These are phyloP conservation scores for Triplophysa rosa DNA, from an alignment of 2,113 vertebrate species.

Conservation along the genomic window DNA sequence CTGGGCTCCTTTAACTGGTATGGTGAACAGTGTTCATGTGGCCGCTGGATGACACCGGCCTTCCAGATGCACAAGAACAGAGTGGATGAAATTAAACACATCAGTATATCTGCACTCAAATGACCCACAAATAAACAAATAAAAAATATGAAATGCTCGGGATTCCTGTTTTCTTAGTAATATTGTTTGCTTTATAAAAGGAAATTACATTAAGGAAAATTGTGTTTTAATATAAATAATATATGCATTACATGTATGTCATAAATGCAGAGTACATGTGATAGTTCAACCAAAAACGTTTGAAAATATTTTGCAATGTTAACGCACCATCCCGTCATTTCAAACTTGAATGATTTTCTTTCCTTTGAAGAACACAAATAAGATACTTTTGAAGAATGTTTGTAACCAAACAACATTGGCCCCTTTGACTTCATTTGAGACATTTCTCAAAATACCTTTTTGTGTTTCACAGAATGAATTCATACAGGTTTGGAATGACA, in stretches of 20 bases:
- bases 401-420: too few relatives aligned
- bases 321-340: too few relatives aligned
- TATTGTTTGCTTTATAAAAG: background rate
- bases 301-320: too few relatives aligned
- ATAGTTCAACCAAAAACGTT: too few relatives aligned
- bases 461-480: too few relatives aligned
- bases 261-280: background rate
- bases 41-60: constrained; percentile 89
- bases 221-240: background rate
- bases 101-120: constrained; percentile 63
- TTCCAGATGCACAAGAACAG: constrained; percentile 93
- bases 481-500: too few relatives aligned
- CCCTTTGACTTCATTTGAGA: too few relatives aligned
- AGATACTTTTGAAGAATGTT: too few relatives aligned
- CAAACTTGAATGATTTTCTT: too few relatives aligned
- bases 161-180: background rate
- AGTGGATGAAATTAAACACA: constrained; percentile 83
- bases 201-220: too few relatives aligned
- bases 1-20: constrained; percentile 94
- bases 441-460: too few relatives aligned
- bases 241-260: background rate
- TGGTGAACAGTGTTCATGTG: constrained; percentile 92
- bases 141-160: background rate
- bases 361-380: too few relatives aligned
- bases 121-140: constrained; percentile 38